A percentile compares a stretch with the other conserved stretches of the same genome.
Evolutionary conservation across 2,888 invertebrate species (phyloP).

Genomic region (Sinhomidia bicolor): DNA sequence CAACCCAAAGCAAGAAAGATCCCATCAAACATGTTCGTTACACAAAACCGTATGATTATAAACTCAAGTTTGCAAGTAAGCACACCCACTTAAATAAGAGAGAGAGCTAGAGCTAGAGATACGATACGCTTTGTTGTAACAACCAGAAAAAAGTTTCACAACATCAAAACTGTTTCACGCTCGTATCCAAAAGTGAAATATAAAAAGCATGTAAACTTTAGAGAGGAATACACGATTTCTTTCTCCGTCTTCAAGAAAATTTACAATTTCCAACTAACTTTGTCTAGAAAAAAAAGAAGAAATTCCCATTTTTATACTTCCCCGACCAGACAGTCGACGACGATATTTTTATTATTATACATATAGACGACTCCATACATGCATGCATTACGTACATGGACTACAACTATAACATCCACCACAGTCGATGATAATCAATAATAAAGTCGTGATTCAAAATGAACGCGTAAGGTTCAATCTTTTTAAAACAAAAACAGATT

Average conservation of each 20-base stretch:
- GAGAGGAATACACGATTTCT: too few species aligned
- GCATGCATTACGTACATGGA: too few species aligned
- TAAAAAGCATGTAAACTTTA: background rate
- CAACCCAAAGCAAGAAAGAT: background rate
- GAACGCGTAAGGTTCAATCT: slow-evolving; percentile 1
- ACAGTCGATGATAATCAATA: slow-evolving; percentile 2
- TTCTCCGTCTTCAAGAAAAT: background rate
- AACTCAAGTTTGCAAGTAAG: slow-evolving; percentile 2
- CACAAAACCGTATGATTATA: slow-evolving; percentile 14
- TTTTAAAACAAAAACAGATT: slow-evolving; percentile 9
- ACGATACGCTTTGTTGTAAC: background rate
- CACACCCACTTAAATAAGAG: slow-evolving; percentile 12
- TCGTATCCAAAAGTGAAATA: background rate
- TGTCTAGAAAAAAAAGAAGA: too few species aligned
- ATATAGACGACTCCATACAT: background rate
- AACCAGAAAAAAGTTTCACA: background rate
- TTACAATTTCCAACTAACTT: background rate
- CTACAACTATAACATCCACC: background rate
- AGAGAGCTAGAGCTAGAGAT: too few species aligned
- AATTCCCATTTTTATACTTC: too few species aligned
- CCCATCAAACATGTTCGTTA: slow-evolving; percentile 12
- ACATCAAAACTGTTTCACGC: background rate
- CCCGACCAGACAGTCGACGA: background rate
- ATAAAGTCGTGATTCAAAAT: slow-evolving; percentile 60
- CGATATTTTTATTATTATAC: background rate